A percentile compares a stretch with the other conserved stretches of the same genome.
phyloP scores from a whole-genome alignment of 2,113 vertebrate genomes.

The Blennius ocellaris region DNA sequence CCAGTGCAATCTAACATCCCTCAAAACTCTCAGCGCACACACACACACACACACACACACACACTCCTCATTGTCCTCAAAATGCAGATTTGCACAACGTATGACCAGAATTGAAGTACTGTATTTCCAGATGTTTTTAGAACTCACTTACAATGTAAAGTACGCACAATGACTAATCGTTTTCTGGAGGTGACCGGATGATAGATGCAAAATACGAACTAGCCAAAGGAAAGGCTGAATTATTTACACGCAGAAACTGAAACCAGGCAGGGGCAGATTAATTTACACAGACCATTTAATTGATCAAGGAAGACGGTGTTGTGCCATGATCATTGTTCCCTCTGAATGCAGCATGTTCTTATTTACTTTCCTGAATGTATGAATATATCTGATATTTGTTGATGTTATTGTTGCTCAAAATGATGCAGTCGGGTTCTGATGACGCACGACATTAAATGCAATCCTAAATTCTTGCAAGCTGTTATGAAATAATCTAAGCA shows the following conservation, averaged over 20 bases:
- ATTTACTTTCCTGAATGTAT: constrained; percentile 14
- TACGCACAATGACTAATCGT: not conserved
- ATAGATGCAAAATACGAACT: not conserved
- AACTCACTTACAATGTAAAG: not conserved
- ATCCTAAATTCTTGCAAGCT: constrained; percentile 12
- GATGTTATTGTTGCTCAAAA: not conserved
- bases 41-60: not conserved
- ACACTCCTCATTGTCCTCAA: not conserved
- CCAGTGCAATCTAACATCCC: not conserved
- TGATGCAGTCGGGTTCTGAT: constrained; percentile 7
- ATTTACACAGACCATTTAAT: constrained; percentile 37
- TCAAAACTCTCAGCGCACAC: not conserved
- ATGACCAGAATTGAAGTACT: too few relatives aligned
- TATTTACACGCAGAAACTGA: constrained; percentile 63
- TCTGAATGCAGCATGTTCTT: constrained; percentile 20
- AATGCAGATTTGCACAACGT: constrained; percentile 8
- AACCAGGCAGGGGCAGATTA: constrained; percentile 28
- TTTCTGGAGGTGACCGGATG: not conserved
- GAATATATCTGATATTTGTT: not conserved
- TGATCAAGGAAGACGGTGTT: constrained; percentile 17
- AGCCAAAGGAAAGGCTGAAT: constrained; percentile 50
- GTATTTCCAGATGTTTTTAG: not conserved
- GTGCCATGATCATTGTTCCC: constrained; percentile 44
- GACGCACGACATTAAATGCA: constrained; percentile 5
- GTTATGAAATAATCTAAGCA: not conserved